Conservation (phyloP, 2,888 invertebrate species). For the Laspeyria flexula region DNA sequence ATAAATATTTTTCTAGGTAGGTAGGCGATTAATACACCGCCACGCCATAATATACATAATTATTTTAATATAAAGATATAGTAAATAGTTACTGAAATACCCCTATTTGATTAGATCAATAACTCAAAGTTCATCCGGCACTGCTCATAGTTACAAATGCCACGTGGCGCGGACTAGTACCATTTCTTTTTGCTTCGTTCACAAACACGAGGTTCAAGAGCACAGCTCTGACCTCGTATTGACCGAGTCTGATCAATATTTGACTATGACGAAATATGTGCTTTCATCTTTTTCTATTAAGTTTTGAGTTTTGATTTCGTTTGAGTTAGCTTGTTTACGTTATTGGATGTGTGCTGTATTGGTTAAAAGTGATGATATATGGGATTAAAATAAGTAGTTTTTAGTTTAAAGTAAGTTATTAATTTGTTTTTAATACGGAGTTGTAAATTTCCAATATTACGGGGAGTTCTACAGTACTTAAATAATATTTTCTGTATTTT, state of each 20-base stretch:
- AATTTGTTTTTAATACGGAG: too few relatives aligned
- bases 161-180: slow-evolving; percentile 4
- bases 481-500: too few relatives aligned
- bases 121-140: neutral
- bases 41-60: too few relatives aligned
- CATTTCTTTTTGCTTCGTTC: slow-evolving; percentile 37
- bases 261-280: slow-evolving; percentile 28
- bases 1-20: too few relatives aligned
- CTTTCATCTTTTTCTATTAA: slow-evolving; percentile 35
- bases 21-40: too few relatives aligned
- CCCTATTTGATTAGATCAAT: neutral
- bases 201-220: slow-evolving; percentile 52
- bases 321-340: neutral
- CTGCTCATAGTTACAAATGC: slow-evolving; percentile 12
- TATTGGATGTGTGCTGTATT: neutral
- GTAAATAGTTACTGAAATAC: too few relatives aligned
- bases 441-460: too few relatives aligned
- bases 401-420: too few relatives aligned
- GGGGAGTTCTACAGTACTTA: too few relatives aligned
- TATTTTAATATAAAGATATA: too few relatives aligned
- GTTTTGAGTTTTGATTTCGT: slow-evolving; percentile 17
- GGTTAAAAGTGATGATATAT: too few relatives aligned
- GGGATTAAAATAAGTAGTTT: too few relatives aligned
- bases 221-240: slow-evolving; percentile 38
- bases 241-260: slow-evolving; percentile 48